Conservation (phyloP, 2,113 vertebrate genomes). For the Xiphophorus maculatus region DNA sequence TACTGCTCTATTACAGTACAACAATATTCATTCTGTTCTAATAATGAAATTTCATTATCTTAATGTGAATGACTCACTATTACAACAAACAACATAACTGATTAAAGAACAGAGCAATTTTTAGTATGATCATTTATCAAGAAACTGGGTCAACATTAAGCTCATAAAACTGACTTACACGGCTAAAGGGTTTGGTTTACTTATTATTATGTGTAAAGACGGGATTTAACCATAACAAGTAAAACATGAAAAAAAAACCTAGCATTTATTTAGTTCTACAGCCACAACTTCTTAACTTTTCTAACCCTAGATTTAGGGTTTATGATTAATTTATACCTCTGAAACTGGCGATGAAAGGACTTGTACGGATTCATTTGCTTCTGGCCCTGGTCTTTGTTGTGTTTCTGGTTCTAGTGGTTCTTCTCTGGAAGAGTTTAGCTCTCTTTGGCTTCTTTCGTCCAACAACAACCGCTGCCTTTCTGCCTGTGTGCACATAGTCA, state of each 20-base stretch:
- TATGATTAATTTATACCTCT: constrained; percentile 47
- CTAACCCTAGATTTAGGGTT: background rate
- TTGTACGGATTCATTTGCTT: constrained; percentile 39
- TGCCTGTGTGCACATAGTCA: constrained; percentile 55
- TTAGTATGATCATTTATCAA: background rate
- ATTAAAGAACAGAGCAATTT: background rate
- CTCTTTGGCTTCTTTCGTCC: constrained; percentile 56
- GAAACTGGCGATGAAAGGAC: constrained; percentile 32
- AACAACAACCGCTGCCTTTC: constrained; percentile 44
- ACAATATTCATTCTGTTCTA: background rate
- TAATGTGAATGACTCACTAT: background rate
- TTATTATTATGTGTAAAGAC: background rate
- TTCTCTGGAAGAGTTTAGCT: constrained; percentile 36
- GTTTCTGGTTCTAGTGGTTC: constrained; percentile 43
- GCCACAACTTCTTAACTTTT: background rate
- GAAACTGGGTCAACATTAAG: background rate
- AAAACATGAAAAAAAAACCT: background rate
- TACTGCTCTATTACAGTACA: background rate
- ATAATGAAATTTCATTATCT: background rate
- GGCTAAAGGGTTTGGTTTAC: background rate
- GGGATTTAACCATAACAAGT: fast-evolving
- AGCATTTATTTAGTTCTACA: background rate
- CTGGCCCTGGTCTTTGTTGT: constrained; percentile 23
- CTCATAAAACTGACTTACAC: background rate
- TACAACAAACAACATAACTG: background rate